Conservation (phyloP, 1,140 invertebrate species). For the Ceratina australensis region DNA sequence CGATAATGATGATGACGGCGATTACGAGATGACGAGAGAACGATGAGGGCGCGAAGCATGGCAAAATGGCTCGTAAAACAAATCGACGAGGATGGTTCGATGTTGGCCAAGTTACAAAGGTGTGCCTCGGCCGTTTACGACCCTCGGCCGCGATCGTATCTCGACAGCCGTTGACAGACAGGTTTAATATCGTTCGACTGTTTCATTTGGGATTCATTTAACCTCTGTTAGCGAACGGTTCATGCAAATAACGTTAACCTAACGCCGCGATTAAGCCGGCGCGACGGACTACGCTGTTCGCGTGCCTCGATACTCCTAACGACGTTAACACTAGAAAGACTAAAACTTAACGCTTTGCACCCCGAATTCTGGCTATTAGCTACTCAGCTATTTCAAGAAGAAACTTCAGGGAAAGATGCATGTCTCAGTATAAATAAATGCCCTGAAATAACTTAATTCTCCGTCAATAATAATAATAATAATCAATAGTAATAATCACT, state of each 20-base stretch:
- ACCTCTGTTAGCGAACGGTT: slow-evolving; percentile 10
- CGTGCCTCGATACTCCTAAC: too few species aligned
- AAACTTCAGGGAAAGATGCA: too few species aligned
- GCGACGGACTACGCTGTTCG: background rate
- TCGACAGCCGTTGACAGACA: slow-evolving; percentile 49
- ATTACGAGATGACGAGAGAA: slow-evolving; percentile 49
- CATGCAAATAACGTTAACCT: slow-evolving; percentile 22
- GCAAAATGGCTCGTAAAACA: slow-evolving; percentile 51
- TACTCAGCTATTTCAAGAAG: too few species aligned
- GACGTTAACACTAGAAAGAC: too few species aligned
- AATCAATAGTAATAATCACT: too few species aligned
- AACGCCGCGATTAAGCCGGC: background rate
- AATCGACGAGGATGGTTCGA: slow-evolving; percentile 46
- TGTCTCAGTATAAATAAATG: too few species aligned
- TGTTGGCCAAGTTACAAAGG: slow-evolving; percentile 49
- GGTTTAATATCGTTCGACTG: slow-evolving; percentile 44
- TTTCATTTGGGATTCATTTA: slow-evolving; percentile 45
- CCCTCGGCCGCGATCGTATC: slow-evolving; percentile 39
- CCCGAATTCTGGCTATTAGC: too few species aligned
- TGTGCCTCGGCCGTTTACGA: slow-evolving; percentile 43
- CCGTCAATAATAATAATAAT: too few species aligned
- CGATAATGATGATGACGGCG: slow-evolving; percentile 51
- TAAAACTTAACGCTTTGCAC: too few species aligned
- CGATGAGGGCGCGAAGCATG: slow-evolving; percentile 47
- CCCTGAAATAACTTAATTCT: too few species aligned